A percentile compares a stretch with the other conserved stretches of the same genome.
Conservation (phyloP, 2,797 vertebrate genomes). For the Arnoldichthys spilopterus region DNA sequence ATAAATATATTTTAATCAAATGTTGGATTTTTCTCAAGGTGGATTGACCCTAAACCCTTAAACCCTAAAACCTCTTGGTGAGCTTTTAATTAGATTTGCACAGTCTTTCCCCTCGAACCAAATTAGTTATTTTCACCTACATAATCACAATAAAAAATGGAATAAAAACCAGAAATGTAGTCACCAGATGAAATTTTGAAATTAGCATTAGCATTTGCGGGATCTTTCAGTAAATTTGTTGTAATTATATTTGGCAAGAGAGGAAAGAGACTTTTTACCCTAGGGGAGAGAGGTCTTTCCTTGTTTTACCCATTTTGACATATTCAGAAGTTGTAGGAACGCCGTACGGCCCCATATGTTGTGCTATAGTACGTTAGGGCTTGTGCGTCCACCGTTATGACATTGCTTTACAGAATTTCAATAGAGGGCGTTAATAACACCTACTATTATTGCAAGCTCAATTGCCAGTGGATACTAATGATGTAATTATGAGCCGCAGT, state of each 20-base stretch:
- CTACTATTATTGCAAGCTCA: constrained; percentile 10
- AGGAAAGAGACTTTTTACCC: background rate
- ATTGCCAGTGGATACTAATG: constrained; percentile 19
- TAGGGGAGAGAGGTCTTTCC: background rate
- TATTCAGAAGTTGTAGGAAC: background rate
- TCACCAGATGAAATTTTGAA: background rate
- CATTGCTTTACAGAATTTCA: constrained; percentile 14
- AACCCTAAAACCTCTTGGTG: too few relatives aligned
- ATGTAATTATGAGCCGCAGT: constrained; percentile 17
- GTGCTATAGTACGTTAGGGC: background rate
- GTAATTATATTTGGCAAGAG: background rate
- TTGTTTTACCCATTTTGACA: background rate
- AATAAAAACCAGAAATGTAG: background rate
- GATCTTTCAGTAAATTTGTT: background rate
- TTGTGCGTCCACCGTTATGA: background rate
- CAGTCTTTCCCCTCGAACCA: too few relatives aligned
- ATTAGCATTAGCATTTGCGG: background rate
- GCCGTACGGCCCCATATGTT: background rate
- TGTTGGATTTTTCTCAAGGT: too few relatives aligned
- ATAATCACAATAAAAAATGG: background rate
- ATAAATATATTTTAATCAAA: too few relatives aligned
- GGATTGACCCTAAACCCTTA: too few relatives aligned
- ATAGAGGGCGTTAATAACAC: constrained; percentile 9
- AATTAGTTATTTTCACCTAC: too few relatives aligned
- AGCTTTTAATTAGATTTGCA: too few relatives aligned